A percentile compares a stretch with the other conserved stretches of the same genome.
These are phyloP conservation scores for Portunus trituberculatus DNA, from an alignment of 1,140 invertebrate species.

Conservation along the genomic window DNA sequence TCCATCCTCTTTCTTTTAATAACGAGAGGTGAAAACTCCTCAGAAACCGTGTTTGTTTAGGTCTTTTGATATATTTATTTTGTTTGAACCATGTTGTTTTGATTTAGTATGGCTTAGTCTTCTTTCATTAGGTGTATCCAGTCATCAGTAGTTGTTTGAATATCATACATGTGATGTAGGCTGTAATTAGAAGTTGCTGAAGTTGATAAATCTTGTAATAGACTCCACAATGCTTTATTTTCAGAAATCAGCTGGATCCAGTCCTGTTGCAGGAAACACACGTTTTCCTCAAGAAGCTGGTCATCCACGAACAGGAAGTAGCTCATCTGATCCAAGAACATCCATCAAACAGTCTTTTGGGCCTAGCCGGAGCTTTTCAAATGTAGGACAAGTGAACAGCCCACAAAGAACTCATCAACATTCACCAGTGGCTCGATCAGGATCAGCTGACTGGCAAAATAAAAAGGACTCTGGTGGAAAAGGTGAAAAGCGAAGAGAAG, in stretches of 20 bases:
- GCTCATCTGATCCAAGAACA: background rate
- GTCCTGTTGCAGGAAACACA: background rate
- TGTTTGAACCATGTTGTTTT: too few relatives aligned
- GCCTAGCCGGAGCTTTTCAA: background rate
- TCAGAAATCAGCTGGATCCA: background rate
- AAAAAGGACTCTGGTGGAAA: conserved; percentile 31
- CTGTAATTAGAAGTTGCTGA: background rate
- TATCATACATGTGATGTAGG: background rate
- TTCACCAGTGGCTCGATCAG: background rate
- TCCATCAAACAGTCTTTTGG: background rate
- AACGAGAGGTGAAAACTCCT: too few relatives aligned
- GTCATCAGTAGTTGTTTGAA: background rate
- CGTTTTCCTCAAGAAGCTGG: background rate
- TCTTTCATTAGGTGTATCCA: too few relatives aligned
- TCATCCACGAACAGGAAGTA: background rate
- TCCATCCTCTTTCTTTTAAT: too few relatives aligned
- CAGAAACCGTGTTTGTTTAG: too few relatives aligned
- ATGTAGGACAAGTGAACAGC: background rate
- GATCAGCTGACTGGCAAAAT: conserved; percentile 51
- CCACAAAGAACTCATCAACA: background rate
- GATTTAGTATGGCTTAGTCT: too few relatives aligned
- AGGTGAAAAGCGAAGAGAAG: conserved; percentile 48
- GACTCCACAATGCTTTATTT: background rate
- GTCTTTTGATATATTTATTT: background rate
- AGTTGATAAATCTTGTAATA: background rate